Evolutionary conservation across 2,113 vertebrate genomes (phyloP), one percentile per base, ranked within the genome.

Genomic region (Ginglymostoma cirratum): DNA sequence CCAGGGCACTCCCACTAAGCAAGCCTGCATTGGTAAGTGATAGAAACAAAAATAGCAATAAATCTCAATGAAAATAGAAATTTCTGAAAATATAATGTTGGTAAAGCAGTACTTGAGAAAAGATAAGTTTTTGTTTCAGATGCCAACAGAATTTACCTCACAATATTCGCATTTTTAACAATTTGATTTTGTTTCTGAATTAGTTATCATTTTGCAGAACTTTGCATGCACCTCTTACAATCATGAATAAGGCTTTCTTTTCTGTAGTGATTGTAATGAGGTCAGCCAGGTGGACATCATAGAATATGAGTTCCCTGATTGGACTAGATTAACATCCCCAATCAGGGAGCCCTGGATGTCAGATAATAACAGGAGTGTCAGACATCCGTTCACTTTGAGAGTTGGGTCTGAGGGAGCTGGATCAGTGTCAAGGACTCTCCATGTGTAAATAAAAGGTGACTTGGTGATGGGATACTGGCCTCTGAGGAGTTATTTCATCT

Each of bases 21-120:
- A 98, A 95, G 96, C 97, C 96, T 98, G 98, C 96, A 96, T 98
- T 0, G 98, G 98, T 98, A 97, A 97, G 97, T 96, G 94, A 94
- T 38, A 66, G 19, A 48, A 93, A 93, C 30, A 61, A n/a, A 38
- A 66, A 93, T 38, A 93, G 12, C 34, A 38, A 21, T 8, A 38
- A 93, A 24, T 42, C 30, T n/a, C 34, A 93, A 66, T 66, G 34
- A 38, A 67, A 93, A 23, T 61, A 92, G 55, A 19, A 0, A 21
- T 92, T 65, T 5, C 30, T 67, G 61, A 66, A 92, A 66, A 66
- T 93, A n/a, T 89, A 52, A 42, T 55, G 24, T n/a, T 34, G 10
- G 27, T 61, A 24, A 24, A 19, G 7, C 89, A 21, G 1, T 17
- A 92, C 17, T 92, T 92, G 12, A n/a, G 34, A 92, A 65, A 92